Evolutionary conservation across 2,797 vertebrate species (phyloP).

Genomic region (Babyrousa celebensis): DNA sequence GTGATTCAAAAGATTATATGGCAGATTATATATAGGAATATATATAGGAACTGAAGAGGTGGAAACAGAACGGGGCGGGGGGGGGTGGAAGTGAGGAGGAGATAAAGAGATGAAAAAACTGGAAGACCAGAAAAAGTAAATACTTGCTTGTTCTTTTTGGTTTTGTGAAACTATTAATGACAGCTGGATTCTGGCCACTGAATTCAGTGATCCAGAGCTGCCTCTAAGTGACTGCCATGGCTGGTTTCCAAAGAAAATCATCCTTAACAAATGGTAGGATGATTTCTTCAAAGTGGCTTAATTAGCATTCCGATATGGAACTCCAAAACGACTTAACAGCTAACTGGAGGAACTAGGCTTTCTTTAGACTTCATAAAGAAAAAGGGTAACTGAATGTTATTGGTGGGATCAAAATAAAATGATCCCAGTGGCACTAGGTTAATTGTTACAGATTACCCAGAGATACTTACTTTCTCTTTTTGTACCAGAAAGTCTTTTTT

Average conservation of each 20-base stretch:
- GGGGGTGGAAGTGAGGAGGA: not conserved
- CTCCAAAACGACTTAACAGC: not conserved
- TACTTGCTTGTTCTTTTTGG: not conserved
- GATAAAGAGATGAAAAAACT: not conserved
- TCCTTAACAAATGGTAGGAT: not conserved
- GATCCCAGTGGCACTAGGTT: not conserved
- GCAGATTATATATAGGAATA: not conserved
- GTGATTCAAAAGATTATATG: not conserved
- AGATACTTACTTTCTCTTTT: not conserved
- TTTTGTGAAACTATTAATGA: constrained; percentile 6
- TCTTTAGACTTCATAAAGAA: not conserved
- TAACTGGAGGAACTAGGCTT: not conserved
- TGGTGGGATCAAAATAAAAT: not conserved
- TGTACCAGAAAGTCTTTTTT: not conserved
- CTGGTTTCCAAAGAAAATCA: not conserved
- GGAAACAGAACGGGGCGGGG: not conserved
- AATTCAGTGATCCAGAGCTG: not conserved
- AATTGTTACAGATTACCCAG: not conserved
- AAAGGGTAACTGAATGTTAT: not conserved
- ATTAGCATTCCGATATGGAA: not conserved
- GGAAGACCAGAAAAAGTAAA: not conserved
- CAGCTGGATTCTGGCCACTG: not conserved
- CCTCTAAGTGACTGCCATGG: no score
- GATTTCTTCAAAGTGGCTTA: not conserved
- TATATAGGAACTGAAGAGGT: not conserved